phyloP scores from a whole-genome alignment of 1,140 invertebrate species.

The Homarus americanus region DNA sequence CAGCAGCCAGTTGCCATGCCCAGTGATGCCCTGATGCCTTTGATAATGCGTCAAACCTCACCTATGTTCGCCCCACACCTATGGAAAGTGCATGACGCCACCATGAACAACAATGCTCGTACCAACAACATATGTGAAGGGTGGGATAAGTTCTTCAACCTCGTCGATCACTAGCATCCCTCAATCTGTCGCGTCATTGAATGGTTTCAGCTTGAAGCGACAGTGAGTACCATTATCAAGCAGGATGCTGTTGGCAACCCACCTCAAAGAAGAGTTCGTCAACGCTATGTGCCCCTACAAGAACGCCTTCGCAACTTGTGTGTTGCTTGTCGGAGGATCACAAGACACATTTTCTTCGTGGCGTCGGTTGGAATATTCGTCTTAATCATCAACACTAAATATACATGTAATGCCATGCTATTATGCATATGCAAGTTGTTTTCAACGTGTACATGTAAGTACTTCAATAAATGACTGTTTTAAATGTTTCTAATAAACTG shows the following conservation, averaged over 20 bases:
- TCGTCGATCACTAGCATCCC: slow-evolving; percentile 20
- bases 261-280: slow-evolving; percentile 17
- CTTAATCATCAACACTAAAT: too few species aligned
- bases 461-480: too few species aligned
- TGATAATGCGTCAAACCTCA: not conserved
- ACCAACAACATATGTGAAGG: slow-evolving; percentile 30
- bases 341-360: not conserved
- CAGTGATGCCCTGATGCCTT: not conserved
- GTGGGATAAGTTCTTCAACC: slow-evolving; percentile 36
- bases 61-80: not conserved
- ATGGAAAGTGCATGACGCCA: slow-evolving; percentile 32
- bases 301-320: too few species aligned
- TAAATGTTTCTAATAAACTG: too few species aligned
- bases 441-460: too few species aligned
- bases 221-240: slow-evolving; percentile 30
- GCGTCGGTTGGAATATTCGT: too few species aligned
- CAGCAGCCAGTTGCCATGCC: too few species aligned
- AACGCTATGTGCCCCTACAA: too few species aligned
- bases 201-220: slow-evolving; percentile 44
- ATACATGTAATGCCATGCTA: too few species aligned
- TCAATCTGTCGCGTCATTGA: slow-evolving; percentile 13
- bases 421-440: too few species aligned
- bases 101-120: slow-evolving; percentile 13
- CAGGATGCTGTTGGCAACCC: slow-evolving; percentile 37
- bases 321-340: not conserved